Percentiles rank a stretch among this genome's conserved stretches.
Conservation (phyloP, 2,888 invertebrate species). For the Idaea biselata region DNA sequence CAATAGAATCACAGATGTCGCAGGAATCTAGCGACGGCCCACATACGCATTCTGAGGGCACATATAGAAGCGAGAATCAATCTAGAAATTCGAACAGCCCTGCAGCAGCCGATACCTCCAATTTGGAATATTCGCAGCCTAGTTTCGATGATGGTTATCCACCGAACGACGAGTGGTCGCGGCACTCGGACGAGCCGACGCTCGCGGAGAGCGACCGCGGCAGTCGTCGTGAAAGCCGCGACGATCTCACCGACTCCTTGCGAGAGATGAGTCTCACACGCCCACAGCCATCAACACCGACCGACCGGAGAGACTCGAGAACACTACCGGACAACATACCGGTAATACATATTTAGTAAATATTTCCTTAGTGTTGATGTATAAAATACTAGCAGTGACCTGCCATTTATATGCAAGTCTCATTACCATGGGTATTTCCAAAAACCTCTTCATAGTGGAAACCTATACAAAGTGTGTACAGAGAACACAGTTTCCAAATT, state of each 20-base stretch:
- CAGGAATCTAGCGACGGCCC: conserved; percentile 84
- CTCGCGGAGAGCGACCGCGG: conserved; percentile 39
- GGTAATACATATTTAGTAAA: background rate
- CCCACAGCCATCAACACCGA: conserved; percentile 2
- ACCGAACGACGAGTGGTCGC: conserved; percentile 56
- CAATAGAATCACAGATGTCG: conserved; percentile 83
- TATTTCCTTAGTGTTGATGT: too few species aligned
- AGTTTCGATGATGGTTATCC: conserved; percentile 49
- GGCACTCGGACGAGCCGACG: conserved; percentile 47
- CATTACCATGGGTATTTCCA: too few species aligned
- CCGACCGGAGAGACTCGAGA: background rate
- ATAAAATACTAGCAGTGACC: too few species aligned
- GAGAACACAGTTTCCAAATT: too few species aligned
- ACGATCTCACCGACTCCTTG: conserved; percentile 57
- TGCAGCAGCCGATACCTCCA: conserved; percentile 58
- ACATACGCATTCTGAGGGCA: conserved; percentile 81
- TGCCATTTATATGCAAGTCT: too few species aligned
- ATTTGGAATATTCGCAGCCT: conserved; percentile 63
- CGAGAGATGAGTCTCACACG: conserved; percentile 57
- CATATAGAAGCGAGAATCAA: conserved; percentile 80
- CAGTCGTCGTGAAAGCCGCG: conserved; percentile 50
- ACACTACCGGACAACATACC: background rate
- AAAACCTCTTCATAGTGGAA: too few species aligned
- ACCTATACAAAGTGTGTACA: too few species aligned
- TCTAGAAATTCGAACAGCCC: conserved; percentile 78